These are phyloP conservation scores for Cheilosia variabilis DNA, from an alignment of 2,888 invertebrate species.

Conservation along the genomic window DNA sequence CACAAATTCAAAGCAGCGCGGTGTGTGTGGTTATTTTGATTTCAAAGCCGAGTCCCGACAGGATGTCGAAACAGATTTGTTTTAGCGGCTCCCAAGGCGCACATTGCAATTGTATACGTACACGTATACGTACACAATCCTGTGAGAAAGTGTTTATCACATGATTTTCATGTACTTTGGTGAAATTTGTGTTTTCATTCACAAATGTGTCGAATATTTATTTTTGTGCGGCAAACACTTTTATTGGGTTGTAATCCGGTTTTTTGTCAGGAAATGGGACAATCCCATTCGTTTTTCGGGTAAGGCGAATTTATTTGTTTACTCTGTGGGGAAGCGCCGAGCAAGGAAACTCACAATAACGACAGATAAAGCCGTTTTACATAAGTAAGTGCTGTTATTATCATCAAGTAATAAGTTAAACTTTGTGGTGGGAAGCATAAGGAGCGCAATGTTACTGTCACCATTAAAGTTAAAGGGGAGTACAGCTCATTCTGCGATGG, in stretches of 20 bases:
- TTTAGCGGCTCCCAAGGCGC: constrained; percentile 27
- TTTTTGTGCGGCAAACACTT: constrained; percentile 23
- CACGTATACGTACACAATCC: background rate
- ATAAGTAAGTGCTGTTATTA: no score
- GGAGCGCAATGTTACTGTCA: no score
- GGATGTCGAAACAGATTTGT: constrained; percentile 14
- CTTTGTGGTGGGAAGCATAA: no score
- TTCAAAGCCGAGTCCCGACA: constrained; percentile 21
- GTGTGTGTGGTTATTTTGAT: constrained; percentile 2
- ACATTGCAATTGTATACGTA: constrained; percentile 22
- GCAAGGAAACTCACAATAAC: no score
- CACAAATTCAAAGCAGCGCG: constrained; percentile 8
- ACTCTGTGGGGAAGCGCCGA: no score
- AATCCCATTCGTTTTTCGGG: background rate
- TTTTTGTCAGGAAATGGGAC: background rate
- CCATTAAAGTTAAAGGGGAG: no score
- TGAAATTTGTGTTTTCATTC: background rate
- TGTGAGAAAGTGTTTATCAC: constrained; percentile 27
- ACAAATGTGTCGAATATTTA: constrained; percentile 16
- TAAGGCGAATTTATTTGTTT: constrained; percentile 20
- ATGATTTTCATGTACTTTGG: constrained; percentile 23
- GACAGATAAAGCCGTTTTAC: no score
- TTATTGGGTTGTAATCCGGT: constrained; percentile 32
- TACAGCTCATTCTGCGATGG: background rate
- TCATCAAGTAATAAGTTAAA: no score